These are phyloP conservation scores for Drosophila mettleri DNA, from an alignment of 2,888 invertebrate species.

Conservation along the genomic window DNA sequence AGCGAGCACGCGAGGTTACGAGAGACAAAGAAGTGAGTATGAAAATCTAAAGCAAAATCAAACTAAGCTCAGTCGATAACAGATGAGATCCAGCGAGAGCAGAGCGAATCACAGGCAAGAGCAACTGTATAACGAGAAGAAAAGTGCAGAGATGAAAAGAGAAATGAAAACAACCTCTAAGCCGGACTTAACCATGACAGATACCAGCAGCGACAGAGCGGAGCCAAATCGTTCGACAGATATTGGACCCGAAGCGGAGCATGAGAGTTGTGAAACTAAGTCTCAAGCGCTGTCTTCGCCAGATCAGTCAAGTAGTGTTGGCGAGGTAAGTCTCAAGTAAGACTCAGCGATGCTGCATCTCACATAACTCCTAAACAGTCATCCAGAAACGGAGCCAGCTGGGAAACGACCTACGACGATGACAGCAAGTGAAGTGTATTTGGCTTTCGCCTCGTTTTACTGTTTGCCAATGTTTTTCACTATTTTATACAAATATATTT, in stretches of 20 bases:
- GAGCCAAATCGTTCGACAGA: neutral
- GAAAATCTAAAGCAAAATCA: too few species aligned
- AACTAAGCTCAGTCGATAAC: conserved; percentile 2
- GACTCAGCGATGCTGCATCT: neutral
- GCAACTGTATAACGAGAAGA: too few species aligned
- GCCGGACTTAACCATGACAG: conserved; percentile 5
- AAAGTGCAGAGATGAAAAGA: conserved; percentile 10
- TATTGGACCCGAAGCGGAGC: neutral
- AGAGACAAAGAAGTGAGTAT: conserved; percentile 10
- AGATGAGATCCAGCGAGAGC: conserved; percentile 15
- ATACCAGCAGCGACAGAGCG: neutral
- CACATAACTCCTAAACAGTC: conserved; percentile 15
- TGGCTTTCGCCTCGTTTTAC: neutral
- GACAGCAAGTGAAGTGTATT: conserved; percentile 40
- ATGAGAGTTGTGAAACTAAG: neutral
- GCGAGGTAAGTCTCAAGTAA: conserved; percentile 18
- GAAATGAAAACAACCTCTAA: neutral
- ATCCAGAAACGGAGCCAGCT: conserved; percentile 23
- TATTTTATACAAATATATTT: conserved; percentile 38
- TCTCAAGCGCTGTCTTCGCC: neutral
- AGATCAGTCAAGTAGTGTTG: neutral
- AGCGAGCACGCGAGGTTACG: neutral
- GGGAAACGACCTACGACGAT: conserved; percentile 44
- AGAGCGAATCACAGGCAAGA: neutral
- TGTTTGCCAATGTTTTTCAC: conserved; percentile 13